A percentile compares a stretch with the other conserved stretches of the same genome.
Conservation (phyloP, 2,888 invertebrate species). For the Oscheius sp. region DNA sequence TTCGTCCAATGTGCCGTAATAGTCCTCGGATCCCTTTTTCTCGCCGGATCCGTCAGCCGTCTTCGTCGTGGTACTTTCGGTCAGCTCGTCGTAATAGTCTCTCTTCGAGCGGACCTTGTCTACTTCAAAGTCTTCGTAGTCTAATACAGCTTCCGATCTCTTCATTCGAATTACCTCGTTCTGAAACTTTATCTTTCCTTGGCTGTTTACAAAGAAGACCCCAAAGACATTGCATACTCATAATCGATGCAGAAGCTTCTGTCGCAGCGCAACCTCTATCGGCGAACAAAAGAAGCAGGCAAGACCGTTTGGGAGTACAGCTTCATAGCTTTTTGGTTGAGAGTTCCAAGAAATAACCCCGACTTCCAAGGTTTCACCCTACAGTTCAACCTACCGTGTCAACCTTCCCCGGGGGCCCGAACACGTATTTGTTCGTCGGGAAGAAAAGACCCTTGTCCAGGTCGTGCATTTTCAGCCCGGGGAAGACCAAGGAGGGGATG, state of each 20-base stretch:
- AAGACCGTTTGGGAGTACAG: no score
- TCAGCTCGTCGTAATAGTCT: conserved; percentile 52
- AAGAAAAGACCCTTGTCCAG: conserved; percentile 51
- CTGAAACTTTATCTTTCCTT: background rate
- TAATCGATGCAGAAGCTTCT: no score
- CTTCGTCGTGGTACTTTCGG: background rate
- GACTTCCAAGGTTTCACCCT: no score
- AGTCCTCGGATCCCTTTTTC: conserved; percentile 40
- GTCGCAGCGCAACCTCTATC: no score
- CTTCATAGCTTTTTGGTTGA: no score
- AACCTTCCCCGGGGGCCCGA: conserved; percentile 41
- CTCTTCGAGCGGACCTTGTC: conserved; percentile 13
- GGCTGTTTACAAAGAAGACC: background rate
- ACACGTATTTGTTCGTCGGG: conserved; percentile 49
- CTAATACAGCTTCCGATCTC: conserved; percentile 25
- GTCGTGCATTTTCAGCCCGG: conserved; percentile 44
- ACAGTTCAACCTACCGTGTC: no score
- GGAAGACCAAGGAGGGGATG: conserved; percentile 50
- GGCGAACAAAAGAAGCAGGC: no score
- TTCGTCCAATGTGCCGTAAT: conserved; percentile 47
- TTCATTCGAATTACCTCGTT: conserved; percentile 41
- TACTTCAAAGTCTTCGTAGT: conserved; percentile 21
- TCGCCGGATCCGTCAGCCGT: background rate
- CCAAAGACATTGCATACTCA: no score
- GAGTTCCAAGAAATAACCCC: no score